These are phyloP conservation scores for Cephus pygmeus DNA, from an alignment of 2,888 invertebrate genomes.

Conservation along the genomic window DNA sequence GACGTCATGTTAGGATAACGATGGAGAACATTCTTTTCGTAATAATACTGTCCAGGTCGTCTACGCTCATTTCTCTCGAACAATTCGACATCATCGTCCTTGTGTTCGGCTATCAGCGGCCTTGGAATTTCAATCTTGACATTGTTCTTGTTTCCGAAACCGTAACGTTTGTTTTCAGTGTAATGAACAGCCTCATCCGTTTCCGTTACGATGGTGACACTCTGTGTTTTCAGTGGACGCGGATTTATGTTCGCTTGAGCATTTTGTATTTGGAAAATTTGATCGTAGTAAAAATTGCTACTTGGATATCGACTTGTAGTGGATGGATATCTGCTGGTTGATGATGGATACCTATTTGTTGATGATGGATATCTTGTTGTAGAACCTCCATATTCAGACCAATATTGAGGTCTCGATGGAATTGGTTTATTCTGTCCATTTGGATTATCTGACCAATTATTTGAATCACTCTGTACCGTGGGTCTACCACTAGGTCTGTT, in stretches of 20 bases:
- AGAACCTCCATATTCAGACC: neutral
- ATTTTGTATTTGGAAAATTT: slow-evolving; percentile 13
- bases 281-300: slow-evolving; percentile 6
- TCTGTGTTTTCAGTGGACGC: slow-evolving; percentile 30
- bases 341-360: neutral
- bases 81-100: slow-evolving; percentile 12
- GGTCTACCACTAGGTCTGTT: slow-evolving; percentile 15
- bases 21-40: slow-evolving; percentile 43
- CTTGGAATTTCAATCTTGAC: slow-evolving; percentile 29
- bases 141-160: slow-evolving; percentile 12
- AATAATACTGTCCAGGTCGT: slow-evolving; percentile 42
- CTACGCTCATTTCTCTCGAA: neutral
- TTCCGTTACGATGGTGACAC: slow-evolving; percentile 33
- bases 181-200: slow-evolving; percentile 17
- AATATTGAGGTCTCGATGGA: neutral
- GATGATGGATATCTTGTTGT: slow-evolving; percentile 1
- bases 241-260: slow-evolving; percentile 13
- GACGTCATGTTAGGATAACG: slow-evolving; percentile 36
- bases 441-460: neutral
- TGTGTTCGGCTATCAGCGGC: slow-evolving; percentile 24
- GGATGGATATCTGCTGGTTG: neutral
- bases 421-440: slow-evolving; percentile 18
- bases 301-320: slow-evolving; percentile 13
- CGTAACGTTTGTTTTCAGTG: slow-evolving; percentile 12
- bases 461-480: neutral